phyloP scores from a whole-genome alignment of 2,113 vertebrate genomes.

The Dunckerocampus dactyliophorus region DNA sequence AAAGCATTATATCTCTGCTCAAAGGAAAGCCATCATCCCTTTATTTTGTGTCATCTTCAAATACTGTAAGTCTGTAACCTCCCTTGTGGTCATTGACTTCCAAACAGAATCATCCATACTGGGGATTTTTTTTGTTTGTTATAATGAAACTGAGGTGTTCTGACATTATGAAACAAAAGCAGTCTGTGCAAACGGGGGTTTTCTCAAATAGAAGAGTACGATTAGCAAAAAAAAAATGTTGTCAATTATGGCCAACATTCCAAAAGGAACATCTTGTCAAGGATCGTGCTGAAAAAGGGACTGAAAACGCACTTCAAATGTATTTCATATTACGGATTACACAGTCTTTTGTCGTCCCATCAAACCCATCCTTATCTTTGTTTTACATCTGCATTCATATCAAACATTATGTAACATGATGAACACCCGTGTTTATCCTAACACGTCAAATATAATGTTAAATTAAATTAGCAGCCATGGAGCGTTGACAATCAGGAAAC shows the following conservation, averaged over 20 bases:
- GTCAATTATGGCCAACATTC: too few species aligned
- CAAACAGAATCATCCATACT: background rate
- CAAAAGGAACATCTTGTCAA: too few species aligned
- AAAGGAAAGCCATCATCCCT: background rate
- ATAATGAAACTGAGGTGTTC: background rate
- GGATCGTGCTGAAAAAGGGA: too few species aligned
- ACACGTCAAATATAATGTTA: background rate
- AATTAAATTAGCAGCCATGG: background rate
- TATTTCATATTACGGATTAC: background rate
- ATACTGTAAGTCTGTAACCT: background rate
- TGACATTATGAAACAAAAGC: background rate
- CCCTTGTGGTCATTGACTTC: too few species aligned
- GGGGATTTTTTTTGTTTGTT: background rate
- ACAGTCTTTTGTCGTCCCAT: background rate
- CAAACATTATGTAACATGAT: background rate
- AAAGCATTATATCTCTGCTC: background rate
- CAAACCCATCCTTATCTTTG: background rate
- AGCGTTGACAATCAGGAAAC: background rate
- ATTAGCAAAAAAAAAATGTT: too few species aligned
- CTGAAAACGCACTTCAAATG: too few species aligned
- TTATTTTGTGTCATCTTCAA: background rate
- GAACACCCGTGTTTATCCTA: background rate
- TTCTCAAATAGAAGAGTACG: background rate
- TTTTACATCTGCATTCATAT: constrained; percentile 23
- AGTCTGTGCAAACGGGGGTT: background rate